Base-by-base conservation (phyloP, 2,113 vertebrate genomes). In the Hucho hucho region DNA sequence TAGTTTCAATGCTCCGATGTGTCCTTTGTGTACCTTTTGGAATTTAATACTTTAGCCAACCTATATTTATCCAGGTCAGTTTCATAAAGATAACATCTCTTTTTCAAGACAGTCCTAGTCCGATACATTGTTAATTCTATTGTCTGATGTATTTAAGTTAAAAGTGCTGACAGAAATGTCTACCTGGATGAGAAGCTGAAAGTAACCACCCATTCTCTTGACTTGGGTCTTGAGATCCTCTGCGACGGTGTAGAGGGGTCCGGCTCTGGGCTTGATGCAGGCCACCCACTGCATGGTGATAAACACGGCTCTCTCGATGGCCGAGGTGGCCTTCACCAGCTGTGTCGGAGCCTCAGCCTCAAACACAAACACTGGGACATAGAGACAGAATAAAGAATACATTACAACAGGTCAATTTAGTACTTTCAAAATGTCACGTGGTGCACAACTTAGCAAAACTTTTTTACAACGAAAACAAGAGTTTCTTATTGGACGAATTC, bases 121-220 rank as follows among this genome's bases (percentile, higher is more conserved):
- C 2, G 37, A 37, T 37, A 37, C 37, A 43, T 43, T 43, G 37
- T 11, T 43, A 11, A 43, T 43, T 43, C 37, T 43, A 43, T 43
- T 43, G 37, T 43, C 37, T 11, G 37, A 9, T 43, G 2, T 43
- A 3, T 43, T 11, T 43, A 43, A 2, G 2, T 43, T 43, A 14
- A 14, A 53, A 53, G 16, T 18, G 49, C 37, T 43, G 16, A 53
- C 16, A 5, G 11, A 25, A 5, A 24, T 25, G 59, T 9, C 37
- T 43, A 65, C 64, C 24, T 65, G 22, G 64, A 65, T 28, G 25
- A 26, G 24, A 65, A 65, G 64, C 80, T 97, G 98, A 68, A 97
- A 92, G 86, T 93, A 95, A 77, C 95, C 91, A 79, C 96, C 98
- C 78, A 98, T 92, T 69, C 93, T 96, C 86, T 93, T 95, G 26